A percentile compares a stretch with the other conserved stretches of the same genome.
Conservation (phyloP, 92 coral and sea anemone species). For the Epizoanthus stellaris region DNA sequence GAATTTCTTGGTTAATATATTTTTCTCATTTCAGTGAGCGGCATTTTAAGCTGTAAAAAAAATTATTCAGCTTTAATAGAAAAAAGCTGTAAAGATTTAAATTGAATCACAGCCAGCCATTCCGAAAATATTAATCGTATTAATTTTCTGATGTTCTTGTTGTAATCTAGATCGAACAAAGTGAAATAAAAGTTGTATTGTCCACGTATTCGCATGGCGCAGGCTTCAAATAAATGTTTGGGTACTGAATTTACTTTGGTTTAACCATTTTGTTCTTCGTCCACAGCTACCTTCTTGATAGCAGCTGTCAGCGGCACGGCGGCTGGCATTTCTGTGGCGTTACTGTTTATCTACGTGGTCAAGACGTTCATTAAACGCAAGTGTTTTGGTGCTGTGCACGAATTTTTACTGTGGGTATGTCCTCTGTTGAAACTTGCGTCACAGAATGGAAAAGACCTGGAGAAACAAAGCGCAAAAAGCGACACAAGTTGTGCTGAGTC, state of each 20-base stretch:
- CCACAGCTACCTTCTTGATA: conserved; percentile 28
- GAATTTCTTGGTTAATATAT: too few relatives aligned
- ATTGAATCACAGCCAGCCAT: too few relatives aligned
- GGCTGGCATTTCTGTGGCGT: conserved; percentile 12
- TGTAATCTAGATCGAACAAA: too few relatives aligned
- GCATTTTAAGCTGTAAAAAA: too few relatives aligned
- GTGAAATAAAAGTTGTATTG: too few relatives aligned
- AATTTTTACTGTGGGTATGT: neutral
- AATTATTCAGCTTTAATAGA: too few relatives aligned
- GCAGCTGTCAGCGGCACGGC: conserved; percentile 42
- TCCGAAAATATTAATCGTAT: too few relatives aligned
- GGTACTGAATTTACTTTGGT: neutral
- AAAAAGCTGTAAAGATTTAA: too few relatives aligned
- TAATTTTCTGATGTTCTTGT: too few relatives aligned
- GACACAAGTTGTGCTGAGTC: conserved; percentile 24
- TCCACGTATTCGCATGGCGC: too few relatives aligned
- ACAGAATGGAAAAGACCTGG: conserved; percentile 7
- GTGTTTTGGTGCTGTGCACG: conserved; percentile 6
- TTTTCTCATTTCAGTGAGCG: too few relatives aligned
- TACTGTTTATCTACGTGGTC: conserved; percentile 12
- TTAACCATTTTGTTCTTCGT: neutral
- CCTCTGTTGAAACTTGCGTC: conserved; percentile 1
- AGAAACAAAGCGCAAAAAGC: conserved; percentile 28
- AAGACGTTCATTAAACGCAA: conserved; percentile 15
- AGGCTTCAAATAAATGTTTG: neutral